Percentiles rank a stretch among this genome's conserved stretches.
Conservation (phyloP, 2,113 vertebrate species). For the Perccottus glenii region DNA sequence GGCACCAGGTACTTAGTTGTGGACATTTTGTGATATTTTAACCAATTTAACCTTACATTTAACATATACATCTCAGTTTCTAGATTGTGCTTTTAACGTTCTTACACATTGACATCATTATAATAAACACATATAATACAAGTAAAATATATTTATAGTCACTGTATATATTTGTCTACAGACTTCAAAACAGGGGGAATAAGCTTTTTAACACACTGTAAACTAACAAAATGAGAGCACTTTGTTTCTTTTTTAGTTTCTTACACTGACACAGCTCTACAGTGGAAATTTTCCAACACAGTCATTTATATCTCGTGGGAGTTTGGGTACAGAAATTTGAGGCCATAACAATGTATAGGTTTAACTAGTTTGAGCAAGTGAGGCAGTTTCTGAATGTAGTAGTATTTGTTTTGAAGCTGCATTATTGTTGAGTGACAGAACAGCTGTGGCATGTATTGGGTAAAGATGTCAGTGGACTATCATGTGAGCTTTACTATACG, state of each 20-base stretch:
- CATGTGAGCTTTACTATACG: conserved; percentile 4
- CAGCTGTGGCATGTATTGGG: conserved; percentile 36
- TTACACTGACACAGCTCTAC: neutral
- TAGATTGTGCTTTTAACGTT: too few species aligned
- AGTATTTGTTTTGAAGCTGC: conserved; percentile 6
- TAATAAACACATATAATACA: too few species aligned
- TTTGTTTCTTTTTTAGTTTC: too few species aligned
- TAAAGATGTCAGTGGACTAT: conserved; percentile 16
- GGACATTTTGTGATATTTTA: neutral
- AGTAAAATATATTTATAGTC: too few species aligned
- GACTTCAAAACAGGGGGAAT: too few species aligned
- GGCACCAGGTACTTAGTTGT: conserved; percentile 26
- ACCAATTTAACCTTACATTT: neutral
- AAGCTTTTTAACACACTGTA: too few species aligned
- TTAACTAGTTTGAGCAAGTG: neutral
- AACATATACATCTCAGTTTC: neutral
- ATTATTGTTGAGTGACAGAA: conserved; percentile 34
- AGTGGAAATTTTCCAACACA: neutral
- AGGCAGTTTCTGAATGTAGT: neutral
- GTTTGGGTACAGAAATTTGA: neutral
- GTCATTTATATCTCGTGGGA: neutral
- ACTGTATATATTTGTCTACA: neutral
- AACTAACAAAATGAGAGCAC: too few species aligned
- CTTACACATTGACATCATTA: too few species aligned
- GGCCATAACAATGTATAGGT: neutral